phyloP scores from a whole-genome alignment of 2,113 vertebrate species.

The Aramus guarauna region DNA sequence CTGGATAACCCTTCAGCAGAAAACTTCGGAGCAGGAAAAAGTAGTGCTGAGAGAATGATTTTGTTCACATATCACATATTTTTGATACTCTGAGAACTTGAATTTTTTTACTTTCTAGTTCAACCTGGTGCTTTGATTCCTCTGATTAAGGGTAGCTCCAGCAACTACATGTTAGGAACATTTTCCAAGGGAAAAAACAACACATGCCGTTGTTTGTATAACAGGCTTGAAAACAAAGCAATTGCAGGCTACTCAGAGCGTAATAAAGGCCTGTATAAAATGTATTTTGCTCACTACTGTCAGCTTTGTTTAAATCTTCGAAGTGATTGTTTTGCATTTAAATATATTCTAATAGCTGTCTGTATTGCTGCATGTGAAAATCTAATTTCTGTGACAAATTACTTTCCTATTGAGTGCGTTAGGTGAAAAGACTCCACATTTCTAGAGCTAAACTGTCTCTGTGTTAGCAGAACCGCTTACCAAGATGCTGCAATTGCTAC shows the following conservation, averaged over 20 bases:
- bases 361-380: neutral
- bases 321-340: neutral
- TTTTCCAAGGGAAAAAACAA: neutral
- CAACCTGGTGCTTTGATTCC: neutral
- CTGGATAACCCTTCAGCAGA: neutral
- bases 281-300: neutral
- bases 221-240: neutral
- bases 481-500: neutral
- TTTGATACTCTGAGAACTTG: neutral
- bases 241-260: neutral
- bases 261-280: neutral
- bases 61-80: rapidly evolving
- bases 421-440: neutral
- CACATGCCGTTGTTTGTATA: neutral
- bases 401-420: neutral
- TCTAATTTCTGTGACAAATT: neutral
- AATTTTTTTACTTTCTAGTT: neutral
- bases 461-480: neutral
- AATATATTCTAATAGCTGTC: neutral
- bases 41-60: neutral
- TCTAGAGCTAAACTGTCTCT: neutral
- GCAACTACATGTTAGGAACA: neutral
- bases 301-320: neutral
- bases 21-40: neutral
- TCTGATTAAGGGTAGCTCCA: neutral